These are phyloP conservation scores for Cecropterus lyciades DNA, from an alignment of 1,140 invertebrate genomes.

Conservation along the genomic window DNA sequence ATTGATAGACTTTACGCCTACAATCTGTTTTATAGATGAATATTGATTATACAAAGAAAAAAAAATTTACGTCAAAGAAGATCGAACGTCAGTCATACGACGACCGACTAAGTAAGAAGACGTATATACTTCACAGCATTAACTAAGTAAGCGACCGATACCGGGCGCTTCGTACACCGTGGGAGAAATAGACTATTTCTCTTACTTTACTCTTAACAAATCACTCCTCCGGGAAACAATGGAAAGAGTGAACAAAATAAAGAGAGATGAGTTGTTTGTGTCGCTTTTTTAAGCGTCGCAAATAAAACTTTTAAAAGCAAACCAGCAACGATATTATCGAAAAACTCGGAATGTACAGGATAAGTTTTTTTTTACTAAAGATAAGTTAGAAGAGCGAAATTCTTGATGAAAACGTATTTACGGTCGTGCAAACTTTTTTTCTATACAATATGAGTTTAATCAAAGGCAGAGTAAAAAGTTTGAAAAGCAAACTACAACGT, in stretches of 20 bases:
- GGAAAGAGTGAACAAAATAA: slow-evolving; percentile 36
- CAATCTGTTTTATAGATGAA: too few species aligned
- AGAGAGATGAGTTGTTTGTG: slow-evolving; percentile 36
- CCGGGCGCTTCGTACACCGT: slow-evolving; percentile 2
- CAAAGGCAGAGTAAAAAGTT: too few species aligned
- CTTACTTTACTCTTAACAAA: slow-evolving; percentile 38
- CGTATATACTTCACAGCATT: slow-evolving; percentile 1
- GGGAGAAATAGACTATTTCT: slow-evolving; percentile 32
- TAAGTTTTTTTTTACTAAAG: too few species aligned
- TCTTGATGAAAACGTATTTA: too few species aligned
- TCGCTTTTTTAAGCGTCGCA: slow-evolving; percentile 36
- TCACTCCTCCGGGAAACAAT: slow-evolving; percentile 38
- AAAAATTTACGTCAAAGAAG: too few species aligned
- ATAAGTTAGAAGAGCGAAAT: too few species aligned
- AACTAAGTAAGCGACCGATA: slow-evolving; percentile 26
- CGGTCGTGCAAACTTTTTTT: too few species aligned
- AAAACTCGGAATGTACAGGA: not conserved
- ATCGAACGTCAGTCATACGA: not conserved
- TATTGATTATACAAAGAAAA: too few species aligned
- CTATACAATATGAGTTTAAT: too few species aligned
- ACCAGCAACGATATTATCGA: slow-evolving; percentile 23
- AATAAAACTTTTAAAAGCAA: slow-evolving; percentile 34
- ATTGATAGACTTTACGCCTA: too few species aligned
- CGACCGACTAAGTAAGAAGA: not conserved
- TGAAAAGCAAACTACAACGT: too few species aligned